Evolutionary conservation across 2,888 invertebrate genomes (phyloP).

Genomic region (Napeogenes sylphis): DNA sequence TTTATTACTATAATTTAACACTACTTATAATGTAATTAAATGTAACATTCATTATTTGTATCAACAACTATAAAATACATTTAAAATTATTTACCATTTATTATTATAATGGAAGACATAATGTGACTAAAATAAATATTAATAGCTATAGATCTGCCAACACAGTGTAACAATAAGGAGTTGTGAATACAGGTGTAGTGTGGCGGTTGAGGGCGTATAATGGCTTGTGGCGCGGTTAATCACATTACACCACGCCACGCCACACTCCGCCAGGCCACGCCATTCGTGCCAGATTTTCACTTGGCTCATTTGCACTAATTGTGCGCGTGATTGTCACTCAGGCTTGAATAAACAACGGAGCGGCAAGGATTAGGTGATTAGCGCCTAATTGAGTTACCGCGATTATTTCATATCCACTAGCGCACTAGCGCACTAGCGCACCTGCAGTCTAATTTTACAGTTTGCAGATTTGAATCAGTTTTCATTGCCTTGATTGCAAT

Average conservation of each 20-base stretch:
- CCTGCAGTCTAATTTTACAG: constrained; percentile 69
- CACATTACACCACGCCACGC: constrained; percentile 57
- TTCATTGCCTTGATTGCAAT: constrained; percentile 35
- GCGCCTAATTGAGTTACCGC: constrained; percentile 74
- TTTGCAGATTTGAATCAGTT: constrained; percentile 55
- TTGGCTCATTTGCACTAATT: constrained; percentile 78
- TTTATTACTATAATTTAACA: too few relatives aligned
- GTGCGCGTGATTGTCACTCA: constrained; percentile 77
- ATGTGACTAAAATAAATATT: background rate
- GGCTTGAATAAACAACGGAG: constrained; percentile 76
- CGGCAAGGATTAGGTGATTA: constrained; percentile 78
- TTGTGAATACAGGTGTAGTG: constrained; percentile 19
- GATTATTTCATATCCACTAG: constrained; percentile 71
- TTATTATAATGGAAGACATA: background rate
- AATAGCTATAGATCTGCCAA: constrained; percentile 1
- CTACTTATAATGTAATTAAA: too few relatives aligned
- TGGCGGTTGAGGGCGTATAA: constrained; percentile 46
- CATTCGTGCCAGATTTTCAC: constrained; percentile 71
- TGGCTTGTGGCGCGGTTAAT: constrained; percentile 70
- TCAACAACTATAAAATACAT: too few relatives aligned
- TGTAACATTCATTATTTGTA: too few relatives aligned
- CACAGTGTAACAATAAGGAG: constrained; percentile 17
- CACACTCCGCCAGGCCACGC: constrained; percentile 19
- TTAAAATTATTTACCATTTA: background rate
- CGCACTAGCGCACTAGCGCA: constrained; percentile 40